A percentile compares a stretch with the other conserved stretches of the same genome.
Conservation (phyloP, 1,140 invertebrate species). For the Bombus fervidus region DNA sequence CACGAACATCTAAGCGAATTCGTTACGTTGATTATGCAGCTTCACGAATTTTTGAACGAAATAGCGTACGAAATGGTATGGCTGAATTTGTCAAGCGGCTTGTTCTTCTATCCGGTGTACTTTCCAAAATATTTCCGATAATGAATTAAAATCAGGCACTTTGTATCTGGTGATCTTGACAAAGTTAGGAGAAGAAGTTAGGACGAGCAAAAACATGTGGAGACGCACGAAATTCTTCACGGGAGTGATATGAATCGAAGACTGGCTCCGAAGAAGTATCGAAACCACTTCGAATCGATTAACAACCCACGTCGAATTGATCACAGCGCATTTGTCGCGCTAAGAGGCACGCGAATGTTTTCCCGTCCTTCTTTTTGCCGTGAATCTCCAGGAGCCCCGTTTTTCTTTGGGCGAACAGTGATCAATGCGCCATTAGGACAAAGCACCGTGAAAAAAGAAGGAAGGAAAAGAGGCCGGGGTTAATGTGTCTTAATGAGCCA, state of each 20-base stretch:
- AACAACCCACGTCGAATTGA: not conserved
- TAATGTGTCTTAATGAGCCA: conserved; percentile 68
- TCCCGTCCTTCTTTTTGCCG: not conserved
- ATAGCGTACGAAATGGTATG: too few species aligned
- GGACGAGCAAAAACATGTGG: not conserved
- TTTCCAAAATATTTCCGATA: not conserved
- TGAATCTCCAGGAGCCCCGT: conserved; percentile 8
- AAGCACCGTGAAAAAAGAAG: conserved; percentile 7
- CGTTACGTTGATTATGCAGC: too few species aligned
- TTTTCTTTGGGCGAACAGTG: conserved; percentile 41
- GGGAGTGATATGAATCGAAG: not conserved
- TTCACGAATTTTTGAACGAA: too few species aligned
- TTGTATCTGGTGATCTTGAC: too few species aligned
- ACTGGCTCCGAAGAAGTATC: not conserved
- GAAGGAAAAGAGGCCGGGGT: conserved; percentile 42
- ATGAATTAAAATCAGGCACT: not conserved
- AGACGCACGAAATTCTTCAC: not conserved
- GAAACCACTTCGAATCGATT: conserved; percentile 10
- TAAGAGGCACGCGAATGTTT: conserved; percentile 5
- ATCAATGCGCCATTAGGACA: conserved; percentile 63
- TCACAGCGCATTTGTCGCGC: conserved; percentile 37
- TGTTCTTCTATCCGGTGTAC: too few species aligned
- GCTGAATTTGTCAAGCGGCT: too few species aligned
- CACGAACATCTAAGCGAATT: too few species aligned
- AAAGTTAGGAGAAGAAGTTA: too few species aligned